phyloP scores from a whole-genome alignment of 2,888 invertebrate species.

The Morinoia aosen region DNA sequence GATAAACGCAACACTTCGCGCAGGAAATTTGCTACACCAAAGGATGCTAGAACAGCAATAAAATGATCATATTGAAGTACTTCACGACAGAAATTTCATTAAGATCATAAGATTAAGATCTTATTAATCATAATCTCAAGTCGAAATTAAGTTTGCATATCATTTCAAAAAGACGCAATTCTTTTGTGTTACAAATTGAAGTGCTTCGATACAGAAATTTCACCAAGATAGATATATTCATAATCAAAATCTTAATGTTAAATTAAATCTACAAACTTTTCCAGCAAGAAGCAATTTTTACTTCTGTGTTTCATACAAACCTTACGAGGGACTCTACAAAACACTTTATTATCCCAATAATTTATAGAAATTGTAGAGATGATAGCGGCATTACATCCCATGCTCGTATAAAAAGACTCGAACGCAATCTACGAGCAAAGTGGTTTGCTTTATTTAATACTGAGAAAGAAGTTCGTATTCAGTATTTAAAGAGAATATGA shows the following conservation, averaged over 20 bases:
- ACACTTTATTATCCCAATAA: not conserved
- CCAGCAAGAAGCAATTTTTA: not conserved
- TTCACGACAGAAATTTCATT: not conserved
- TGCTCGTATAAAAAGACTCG: not conserved
- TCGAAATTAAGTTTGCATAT: too few relatives aligned
- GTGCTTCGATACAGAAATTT: not conserved
- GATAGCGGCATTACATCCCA: not conserved
- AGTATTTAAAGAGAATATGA: not conserved
- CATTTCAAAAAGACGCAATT: too few relatives aligned
- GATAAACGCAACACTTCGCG: not conserved
- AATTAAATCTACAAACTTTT: not conserved
- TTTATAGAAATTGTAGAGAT: not conserved
- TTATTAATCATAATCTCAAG: too few relatives aligned
- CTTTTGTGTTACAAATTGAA: too few relatives aligned
- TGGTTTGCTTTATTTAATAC: not conserved
- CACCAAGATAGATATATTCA: not conserved
- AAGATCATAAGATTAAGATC: too few relatives aligned
- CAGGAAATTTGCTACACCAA: not conserved
- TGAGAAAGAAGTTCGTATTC: not conserved
- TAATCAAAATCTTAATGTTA: not conserved
- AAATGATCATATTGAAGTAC: not conserved
- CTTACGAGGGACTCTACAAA: not conserved
- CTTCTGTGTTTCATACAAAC: not conserved
- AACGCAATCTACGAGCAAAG: not conserved
- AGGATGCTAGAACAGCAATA: too few relatives aligned